Conservation (phyloP, 2,797 vertebrate species). For the Ctenosaura bakeri region DNA sequence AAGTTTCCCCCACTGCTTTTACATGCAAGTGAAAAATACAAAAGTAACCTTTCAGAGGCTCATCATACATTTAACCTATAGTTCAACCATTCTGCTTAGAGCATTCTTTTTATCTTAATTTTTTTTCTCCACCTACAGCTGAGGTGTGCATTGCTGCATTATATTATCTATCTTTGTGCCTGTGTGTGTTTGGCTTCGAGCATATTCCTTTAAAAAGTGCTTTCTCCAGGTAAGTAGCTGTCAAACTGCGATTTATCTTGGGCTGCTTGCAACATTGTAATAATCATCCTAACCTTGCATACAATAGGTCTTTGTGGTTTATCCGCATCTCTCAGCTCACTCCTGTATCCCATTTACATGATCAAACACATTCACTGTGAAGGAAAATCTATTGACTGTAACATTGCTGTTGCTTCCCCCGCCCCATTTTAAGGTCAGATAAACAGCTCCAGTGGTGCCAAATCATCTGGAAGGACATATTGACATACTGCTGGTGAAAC, state of each 20-base stretch:
- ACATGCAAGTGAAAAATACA: too few species aligned
- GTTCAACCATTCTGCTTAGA: background rate
- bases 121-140: background rate
- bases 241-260: conserved; percentile 10
- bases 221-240: background rate
- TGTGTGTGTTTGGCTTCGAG: background rate
- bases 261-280: background rate
- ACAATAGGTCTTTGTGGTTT: conserved; percentile 18
- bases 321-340: background rate
- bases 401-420: background rate
- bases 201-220: background rate
- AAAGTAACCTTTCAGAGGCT: too few species aligned
- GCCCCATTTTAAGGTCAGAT: background rate
- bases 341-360: background rate
- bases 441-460: background rate
- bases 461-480: conserved; percentile 20
- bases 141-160: background rate
- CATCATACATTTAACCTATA: too few species aligned
- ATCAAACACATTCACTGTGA: conserved; percentile 34
- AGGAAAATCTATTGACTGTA: conserved; percentile 17
- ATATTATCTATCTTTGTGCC: background rate
- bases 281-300: conserved; percentile 19
- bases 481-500: background rate
- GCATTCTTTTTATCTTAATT: background rate
- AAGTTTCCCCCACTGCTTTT: too few species aligned